phyloP scores from a whole-genome alignment of 2,113 vertebrate genomes.

The Rhabdomys dilectus region DNA sequence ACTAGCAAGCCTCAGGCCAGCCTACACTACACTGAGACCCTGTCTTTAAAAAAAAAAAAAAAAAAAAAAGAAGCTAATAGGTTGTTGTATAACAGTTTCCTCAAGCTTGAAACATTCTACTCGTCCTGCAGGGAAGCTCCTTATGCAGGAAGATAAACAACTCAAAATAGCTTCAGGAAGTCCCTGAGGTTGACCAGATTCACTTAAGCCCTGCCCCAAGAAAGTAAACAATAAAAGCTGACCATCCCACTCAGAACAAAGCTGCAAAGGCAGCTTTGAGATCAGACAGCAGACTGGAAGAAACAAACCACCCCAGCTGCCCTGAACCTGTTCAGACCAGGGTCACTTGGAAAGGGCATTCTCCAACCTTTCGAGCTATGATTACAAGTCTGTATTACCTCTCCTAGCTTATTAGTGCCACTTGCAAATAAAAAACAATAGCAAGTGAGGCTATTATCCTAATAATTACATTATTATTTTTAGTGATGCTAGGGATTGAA shows the following conservation, averaged over 20 bases:
- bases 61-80: background rate
- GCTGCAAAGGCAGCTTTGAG: background rate
- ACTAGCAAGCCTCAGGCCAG: background rate
- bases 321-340: background rate
- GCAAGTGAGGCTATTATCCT: slow-evolving; percentile 3
- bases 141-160: background rate
- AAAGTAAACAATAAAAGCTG: background rate
- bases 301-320: background rate
- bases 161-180: background rate
- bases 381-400: background rate
- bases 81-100: background rate
- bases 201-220: background rate
- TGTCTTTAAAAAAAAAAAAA: background rate
- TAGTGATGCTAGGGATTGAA: background rate
- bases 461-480: background rate
- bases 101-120: background rate
- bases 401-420: background rate
- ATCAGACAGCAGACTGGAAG: background rate
- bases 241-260: background rate
- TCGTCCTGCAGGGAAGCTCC: background rate
- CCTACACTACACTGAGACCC: background rate
- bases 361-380: background rate
- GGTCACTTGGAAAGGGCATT: background rate
- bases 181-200: background rate
- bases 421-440: background rate